These are phyloP conservation scores for Ephydatia muelleri DNA, from an alignment of 37 sponge, comb jelly and placozoan species.

Conservation along the genomic window DNA sequence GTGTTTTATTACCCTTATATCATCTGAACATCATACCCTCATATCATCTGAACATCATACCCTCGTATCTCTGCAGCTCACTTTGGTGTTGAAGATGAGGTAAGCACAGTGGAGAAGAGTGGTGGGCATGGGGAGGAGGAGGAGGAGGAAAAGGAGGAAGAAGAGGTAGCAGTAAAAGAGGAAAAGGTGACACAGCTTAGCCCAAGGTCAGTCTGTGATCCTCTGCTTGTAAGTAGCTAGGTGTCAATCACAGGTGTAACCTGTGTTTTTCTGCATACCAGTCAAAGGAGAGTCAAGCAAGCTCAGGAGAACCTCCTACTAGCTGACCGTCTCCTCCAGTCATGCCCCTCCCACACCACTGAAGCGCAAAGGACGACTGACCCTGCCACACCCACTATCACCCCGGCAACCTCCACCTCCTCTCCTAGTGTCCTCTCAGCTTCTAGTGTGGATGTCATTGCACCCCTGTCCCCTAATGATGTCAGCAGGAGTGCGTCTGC, in stretches of 20 bases:
- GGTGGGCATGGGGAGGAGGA: conserved; percentile 23
- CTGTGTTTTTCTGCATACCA: too few relatives aligned
- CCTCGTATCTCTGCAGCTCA: conserved; percentile 10
- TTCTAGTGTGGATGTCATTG: not conserved
- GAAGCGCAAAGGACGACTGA: not conserved
- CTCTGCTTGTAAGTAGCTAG: too few relatives aligned
- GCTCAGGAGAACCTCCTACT: not conserved
- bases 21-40: not conserved
- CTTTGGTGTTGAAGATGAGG: conserved; percentile 68
- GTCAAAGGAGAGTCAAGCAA: not conserved
- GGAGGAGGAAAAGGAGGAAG: conserved; percentile 4
- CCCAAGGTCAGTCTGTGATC: not conserved
- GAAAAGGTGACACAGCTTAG: not conserved
- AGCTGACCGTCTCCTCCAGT: not conserved
- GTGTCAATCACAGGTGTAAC: too few relatives aligned
- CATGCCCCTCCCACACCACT: not conserved
- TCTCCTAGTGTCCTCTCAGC: not conserved
- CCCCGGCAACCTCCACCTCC: not conserved
- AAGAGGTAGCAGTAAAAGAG: not conserved
- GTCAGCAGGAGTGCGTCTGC: not conserved
- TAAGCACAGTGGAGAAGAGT: conserved; percentile 19
- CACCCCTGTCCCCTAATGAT: not conserved
- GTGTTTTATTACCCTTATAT: too few relatives aligned
- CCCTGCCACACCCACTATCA: not conserved
- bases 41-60: not conserved